These are phyloP conservation scores for Sciaenops ocellatus DNA, from an alignment of 2,797 vertebrate species.

Conservation along the genomic window DNA sequence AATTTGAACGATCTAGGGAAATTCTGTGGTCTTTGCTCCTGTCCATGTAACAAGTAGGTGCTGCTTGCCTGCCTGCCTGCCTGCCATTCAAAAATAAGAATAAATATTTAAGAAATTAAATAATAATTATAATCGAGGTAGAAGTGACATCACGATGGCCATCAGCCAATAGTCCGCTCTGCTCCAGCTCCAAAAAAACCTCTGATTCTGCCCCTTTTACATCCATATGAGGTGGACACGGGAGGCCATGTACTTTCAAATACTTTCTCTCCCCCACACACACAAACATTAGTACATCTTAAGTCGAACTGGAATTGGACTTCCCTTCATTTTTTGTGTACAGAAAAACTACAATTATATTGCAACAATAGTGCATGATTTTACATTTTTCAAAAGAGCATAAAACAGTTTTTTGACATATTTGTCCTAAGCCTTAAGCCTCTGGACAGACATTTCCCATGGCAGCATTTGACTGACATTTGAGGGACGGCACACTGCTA, in stretches of 20 bases:
- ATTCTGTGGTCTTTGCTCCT: constrained; percentile 99
- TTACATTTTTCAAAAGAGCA: background rate
- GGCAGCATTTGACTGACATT: background rate
- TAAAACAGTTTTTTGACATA: background rate
- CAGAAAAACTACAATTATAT: background rate
- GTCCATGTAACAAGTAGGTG: constrained; percentile 99
- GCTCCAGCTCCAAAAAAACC: constrained; percentile 64
- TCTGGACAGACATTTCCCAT: background rate
- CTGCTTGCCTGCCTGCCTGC: constrained; percentile 97
- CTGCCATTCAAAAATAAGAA: constrained; percentile 76
- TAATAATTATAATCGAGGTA: constrained; percentile 63
- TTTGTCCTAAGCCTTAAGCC: background rate
- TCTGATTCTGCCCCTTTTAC: constrained; percentile 41
- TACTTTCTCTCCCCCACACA: constrained; percentile 69
- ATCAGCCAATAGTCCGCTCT: constrained; percentile 76
- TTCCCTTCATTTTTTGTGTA: background rate
- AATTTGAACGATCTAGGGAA: constrained; percentile 99
- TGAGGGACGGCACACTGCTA: background rate
- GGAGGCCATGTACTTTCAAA: constrained; percentile 86
- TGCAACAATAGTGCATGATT: background rate
- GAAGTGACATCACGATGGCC: constrained; percentile 78
- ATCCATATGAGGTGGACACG: constrained; percentile 52
- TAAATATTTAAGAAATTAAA: constrained; percentile 50
- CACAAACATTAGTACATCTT: background rate
- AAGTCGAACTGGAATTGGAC: constrained; percentile 54